Percentiles rank a stretch among this genome's conserved stretches.
Conservation (phyloP, 2,888 invertebrate genomes). For the Volucella zonaria region DNA sequence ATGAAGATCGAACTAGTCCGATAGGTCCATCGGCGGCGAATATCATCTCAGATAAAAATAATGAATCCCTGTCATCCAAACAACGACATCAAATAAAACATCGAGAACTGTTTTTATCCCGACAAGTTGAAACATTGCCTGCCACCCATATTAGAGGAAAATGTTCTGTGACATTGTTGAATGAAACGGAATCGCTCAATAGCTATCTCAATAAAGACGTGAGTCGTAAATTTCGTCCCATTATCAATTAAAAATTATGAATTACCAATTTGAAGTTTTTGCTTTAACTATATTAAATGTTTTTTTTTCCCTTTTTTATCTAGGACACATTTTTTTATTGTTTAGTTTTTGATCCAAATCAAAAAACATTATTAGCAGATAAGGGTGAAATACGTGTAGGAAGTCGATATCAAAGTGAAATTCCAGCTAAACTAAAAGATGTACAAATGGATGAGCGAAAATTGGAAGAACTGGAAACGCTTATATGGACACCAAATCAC, state of each 20-base stretch:
- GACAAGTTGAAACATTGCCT: conserved; percentile 98
- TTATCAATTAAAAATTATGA: conserved; percentile 42
- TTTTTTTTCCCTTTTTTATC: conserved; percentile 77
- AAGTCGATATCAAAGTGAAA: conserved; percentile 97
- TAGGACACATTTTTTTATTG: conserved; percentile 99
- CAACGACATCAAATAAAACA: conserved; percentile 98
- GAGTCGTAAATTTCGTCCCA: conserved; percentile 83
- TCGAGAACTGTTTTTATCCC: conserved; percentile 98
- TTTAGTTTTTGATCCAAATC: conserved; percentile 99
- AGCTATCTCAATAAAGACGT: conserved; percentile 98
- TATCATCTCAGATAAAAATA: conserved; percentile 79
- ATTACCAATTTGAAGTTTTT: conserved; percentile 32
- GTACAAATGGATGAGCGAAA: conserved; percentile 86
- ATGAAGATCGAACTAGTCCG: conserved; percentile 85
- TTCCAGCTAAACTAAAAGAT: conserved; percentile 91
- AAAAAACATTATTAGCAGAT: conserved; percentile 99
- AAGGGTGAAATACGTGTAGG: conserved; percentile 97
- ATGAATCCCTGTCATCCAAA: conserved; percentile 89
- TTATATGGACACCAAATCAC: conserved; percentile 97
- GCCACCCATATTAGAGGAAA: conserved; percentile 99
- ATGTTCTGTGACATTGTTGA: conserved; percentile 98
- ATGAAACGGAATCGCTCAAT: conserved; percentile 98
- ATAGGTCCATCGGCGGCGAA: conserved; percentile 77
- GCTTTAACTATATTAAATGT: conserved; percentile 11
- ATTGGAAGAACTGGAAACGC: conserved; percentile 91